phyloP scores from a whole-genome alignment of 2,888 invertebrate genomes.

The Sminthurinus aureus region DNA sequence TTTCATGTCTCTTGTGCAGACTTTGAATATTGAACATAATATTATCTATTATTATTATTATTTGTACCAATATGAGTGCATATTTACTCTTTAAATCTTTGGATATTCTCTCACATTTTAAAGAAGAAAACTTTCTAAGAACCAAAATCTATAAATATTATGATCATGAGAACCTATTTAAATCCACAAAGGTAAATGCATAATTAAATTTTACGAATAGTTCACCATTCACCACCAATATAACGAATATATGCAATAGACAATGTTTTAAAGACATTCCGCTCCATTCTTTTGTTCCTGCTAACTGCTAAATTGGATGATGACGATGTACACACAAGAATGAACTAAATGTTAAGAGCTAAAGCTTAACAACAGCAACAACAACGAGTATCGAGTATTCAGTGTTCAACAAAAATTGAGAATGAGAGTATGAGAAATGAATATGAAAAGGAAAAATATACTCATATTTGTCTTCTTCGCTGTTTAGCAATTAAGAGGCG shows the following conservation, averaged over 20 bases:
- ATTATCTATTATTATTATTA: too few relatives aligned
- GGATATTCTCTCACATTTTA: not conserved
- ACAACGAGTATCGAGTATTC: not conserved
- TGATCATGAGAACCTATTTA: not conserved
- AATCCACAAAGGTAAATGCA: constrained; percentile 6
- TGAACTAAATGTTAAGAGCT: too few relatives aligned
- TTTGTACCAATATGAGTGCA: too few relatives aligned
- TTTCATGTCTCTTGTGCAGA: not conserved
- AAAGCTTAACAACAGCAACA: not conserved
- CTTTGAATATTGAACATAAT: not conserved
- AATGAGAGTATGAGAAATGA: constrained; percentile 8
- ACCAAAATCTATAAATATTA: not conserved
- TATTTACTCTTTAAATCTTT: not conserved
- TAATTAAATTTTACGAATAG: constrained; percentile 9
- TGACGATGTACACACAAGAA: too few relatives aligned
- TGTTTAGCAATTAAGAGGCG: constrained; percentile 36
- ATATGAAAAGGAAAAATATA: constrained; percentile 17
- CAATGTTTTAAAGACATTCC: not conserved
- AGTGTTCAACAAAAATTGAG: not conserved
- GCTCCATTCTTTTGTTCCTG: too few relatives aligned
- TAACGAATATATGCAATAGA: too few relatives aligned
- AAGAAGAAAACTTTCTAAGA: constrained; percentile 8
- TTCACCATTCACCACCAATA: not conserved
- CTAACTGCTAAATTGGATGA: not conserved
- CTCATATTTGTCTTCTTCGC: not conserved